Conservation (phyloP, 2,888 invertebrate genomes). For the Prosopocoilus inquinatus region DNA sequence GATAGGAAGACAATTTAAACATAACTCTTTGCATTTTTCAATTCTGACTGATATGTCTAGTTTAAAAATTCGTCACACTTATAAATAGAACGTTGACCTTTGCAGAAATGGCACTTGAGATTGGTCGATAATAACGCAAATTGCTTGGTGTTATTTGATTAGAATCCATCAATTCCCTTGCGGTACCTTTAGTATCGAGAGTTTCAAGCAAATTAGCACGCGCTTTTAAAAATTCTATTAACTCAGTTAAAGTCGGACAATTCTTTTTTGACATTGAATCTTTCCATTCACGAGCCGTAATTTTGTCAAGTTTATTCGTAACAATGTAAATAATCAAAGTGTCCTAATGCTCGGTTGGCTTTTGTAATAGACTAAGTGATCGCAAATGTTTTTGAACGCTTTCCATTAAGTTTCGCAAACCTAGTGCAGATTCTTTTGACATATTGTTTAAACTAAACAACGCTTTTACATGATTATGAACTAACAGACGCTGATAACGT, state of each 20-base stretch:
- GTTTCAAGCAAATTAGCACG: constrained; percentile 13
- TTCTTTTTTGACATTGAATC: constrained; percentile 3
- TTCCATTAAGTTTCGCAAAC: constrained; percentile 9
- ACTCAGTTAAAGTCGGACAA: constrained; percentile 3
- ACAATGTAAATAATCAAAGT: constrained; percentile 10
- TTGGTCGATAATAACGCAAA: not conserved
- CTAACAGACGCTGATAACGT: constrained; percentile 19
- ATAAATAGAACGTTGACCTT: constrained; percentile 1
- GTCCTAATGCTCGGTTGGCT: constrained; percentile 12
- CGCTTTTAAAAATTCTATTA: constrained; percentile 6
- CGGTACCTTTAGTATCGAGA: constrained; percentile 2
- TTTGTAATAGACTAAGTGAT: constrained; percentile 3
- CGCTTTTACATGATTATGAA: constrained; percentile 21
- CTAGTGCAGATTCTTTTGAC: constrained; percentile 2
- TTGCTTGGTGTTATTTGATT: not conserved
- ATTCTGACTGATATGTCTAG: not conserved
- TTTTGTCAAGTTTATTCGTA: constrained; percentile 9
- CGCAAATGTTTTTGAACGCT: constrained; percentile 9
- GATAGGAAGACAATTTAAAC: constrained; percentile 17
- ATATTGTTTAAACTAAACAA: constrained; percentile 17
- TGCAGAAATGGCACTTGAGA: not conserved
- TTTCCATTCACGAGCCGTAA: constrained; percentile 11
- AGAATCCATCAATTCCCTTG: not conserved
- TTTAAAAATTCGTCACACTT: constrained; percentile 6
- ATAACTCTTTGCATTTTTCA: constrained; percentile 4